Evolutionary conservation across 37 sponge, comb jelly and placozoan genomes (phyloP), one percentile per base, ranked within the genome.

Genomic region (Agelas oroides): DNA sequence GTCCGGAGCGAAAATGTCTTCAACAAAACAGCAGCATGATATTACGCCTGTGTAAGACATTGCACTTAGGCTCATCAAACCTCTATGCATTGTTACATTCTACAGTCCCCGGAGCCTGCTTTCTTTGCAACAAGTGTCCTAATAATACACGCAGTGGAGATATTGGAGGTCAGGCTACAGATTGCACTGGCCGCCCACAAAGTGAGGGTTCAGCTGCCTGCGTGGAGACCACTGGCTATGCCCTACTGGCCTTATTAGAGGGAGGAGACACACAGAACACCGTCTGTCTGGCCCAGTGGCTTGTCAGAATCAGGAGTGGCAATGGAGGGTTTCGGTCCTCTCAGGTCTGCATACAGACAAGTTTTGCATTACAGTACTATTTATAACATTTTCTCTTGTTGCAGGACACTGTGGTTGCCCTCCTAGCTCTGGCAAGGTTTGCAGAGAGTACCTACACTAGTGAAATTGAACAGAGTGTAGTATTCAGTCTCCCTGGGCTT

Each of bases 151-250:
- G 37, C 8, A 46, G 46, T 46, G 46, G 46, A 46, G 46, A 46
- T 8, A 46, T 3, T 46, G 46, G 46, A 46, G 32, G 59, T 17
- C 34, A 39, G 57, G 8, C 23, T 33, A 53, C 52, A 2, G 77
- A 85, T 32, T 70, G 64, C 57, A 32, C 27, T 52, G 34, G 68
- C 25, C 80, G 68, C 15, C 80, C 80, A 13, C n/a, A 24, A 17
- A 27, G 56, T 6, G 80, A 79, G 56, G 83, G 73, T 15, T 77
- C 89, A 19, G 81, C 83, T 38, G 69, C 82, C 70, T 88, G 89
- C 36, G 83, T 81, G 53, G 89, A 88, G 83, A 88, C 83, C 39
- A 88, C 89, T 20, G 89, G 78, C 59, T 88, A 88, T 64, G 37
- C 89, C 34, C 89, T 88, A 24, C 83, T 76, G 34, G 70, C 89